Conservation (phyloP, 2,888 invertebrate species). For the Pterostichus madidus region DNA sequence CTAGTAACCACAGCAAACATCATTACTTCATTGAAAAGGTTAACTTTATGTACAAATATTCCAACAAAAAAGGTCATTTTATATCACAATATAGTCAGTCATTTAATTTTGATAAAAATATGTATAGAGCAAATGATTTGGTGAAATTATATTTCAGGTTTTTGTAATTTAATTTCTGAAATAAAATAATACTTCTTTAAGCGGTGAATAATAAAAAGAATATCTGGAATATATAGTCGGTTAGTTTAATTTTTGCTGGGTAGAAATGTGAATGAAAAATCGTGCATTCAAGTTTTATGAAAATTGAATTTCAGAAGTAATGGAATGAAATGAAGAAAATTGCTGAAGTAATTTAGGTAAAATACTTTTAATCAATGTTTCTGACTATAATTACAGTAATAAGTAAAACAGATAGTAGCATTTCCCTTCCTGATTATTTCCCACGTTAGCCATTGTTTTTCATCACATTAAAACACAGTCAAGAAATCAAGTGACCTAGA, state of each 20-base stretch:
- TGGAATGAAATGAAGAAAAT: conserved; percentile 5
- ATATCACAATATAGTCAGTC: too few species aligned
- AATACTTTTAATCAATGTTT: conserved; percentile 39
- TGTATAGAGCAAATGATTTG: too few species aligned
- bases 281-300: conserved; percentile 18
- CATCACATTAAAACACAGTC: not conserved
- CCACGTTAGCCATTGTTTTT: conserved; percentile 15
- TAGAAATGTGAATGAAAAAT: not conserved
- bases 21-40: too few species aligned
- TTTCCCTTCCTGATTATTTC: not conserved
- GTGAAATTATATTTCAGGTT: too few species aligned
- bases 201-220: too few species aligned
- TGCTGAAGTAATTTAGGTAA: conserved; percentile 5
- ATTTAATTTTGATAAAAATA: too few species aligned
- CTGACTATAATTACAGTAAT: conserved; percentile 43
- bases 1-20: too few species aligned
- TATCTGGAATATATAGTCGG: too few species aligned
- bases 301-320: conserved; percentile 18
- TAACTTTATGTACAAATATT: too few species aligned
- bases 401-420: conserved; percentile 7
- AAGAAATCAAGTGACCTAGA: conserved; percentile 42
- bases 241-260: conserved; percentile 6
- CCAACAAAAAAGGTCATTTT: too few species aligned
- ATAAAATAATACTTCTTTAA: too few species aligned
- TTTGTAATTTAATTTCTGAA: too few species aligned